These are phyloP conservation scores for Scyliorhinus canicula DNA, from an alignment of 2,797 vertebrate genomes.

Conservation along the genomic window DNA sequence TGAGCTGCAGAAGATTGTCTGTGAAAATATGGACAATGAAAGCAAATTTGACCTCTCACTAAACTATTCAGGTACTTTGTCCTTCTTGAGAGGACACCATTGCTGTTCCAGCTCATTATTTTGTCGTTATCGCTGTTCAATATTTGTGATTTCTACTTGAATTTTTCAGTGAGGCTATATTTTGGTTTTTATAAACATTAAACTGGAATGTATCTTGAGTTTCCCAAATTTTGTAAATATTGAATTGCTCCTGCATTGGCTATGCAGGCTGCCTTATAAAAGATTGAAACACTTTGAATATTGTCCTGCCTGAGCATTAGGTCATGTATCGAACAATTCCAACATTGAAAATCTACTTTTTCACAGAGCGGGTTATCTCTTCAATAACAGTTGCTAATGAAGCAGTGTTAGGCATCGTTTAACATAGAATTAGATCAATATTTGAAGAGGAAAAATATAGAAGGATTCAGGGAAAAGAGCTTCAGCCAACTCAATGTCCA, in stretches of 20 bases:
- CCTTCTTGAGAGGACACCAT: not conserved
- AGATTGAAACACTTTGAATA: not conserved
- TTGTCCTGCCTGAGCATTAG: not conserved
- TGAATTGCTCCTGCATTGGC: not conserved
- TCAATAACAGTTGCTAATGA: not conserved
- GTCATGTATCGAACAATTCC: not conserved
- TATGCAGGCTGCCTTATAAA: not conserved
- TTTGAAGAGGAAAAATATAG: not conserved
- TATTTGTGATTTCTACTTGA: not conserved
- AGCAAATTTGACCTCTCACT: constrained; percentile 60
- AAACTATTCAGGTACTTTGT: constrained; percentile 49
- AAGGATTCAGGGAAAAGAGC: not conserved
- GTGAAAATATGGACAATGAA: constrained; percentile 55
- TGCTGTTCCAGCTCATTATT: not conserved
- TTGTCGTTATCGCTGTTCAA: not conserved
- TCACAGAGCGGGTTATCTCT: not conserved
- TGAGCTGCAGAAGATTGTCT: constrained; percentile 60
- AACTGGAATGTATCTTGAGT: not conserved
- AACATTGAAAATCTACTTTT: not conserved
- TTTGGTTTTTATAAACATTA: not conserved
- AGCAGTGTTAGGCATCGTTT: not conserved
- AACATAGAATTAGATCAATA: not conserved
- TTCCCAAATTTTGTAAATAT: not conserved
- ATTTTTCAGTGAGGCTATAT: not conserved
- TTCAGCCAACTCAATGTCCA: not conserved